Evolutionary conservation across 2,888 invertebrate species (phyloP).

Genomic region (Cinara cedri): DNA sequence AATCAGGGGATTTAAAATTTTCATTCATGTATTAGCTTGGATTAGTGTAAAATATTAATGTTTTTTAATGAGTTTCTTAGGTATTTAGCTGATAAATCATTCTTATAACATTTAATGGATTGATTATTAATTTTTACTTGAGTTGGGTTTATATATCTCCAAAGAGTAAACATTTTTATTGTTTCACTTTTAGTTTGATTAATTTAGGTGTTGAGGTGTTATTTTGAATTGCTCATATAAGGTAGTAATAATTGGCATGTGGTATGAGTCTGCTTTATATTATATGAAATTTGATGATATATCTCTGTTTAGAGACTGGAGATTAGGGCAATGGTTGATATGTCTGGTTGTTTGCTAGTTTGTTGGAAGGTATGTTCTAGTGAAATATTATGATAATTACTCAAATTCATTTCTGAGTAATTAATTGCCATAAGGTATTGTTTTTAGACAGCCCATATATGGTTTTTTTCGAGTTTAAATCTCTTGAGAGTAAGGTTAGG

Average conservation of each 20-base stretch:
- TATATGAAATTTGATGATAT: conserved; percentile 15
- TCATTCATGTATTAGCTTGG: too few relatives aligned
- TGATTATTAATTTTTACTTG: too few relatives aligned
- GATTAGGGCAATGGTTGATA: background rate
- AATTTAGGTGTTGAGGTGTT: conserved; percentile 24
- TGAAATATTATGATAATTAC: conserved; percentile 37
- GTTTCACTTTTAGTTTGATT: too few relatives aligned
- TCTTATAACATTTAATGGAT: too few relatives aligned
- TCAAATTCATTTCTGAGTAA: conserved; percentile 17
- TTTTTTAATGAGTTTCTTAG: too few relatives aligned
- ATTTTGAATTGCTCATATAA: conserved; percentile 11
- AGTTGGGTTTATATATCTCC: too few relatives aligned
- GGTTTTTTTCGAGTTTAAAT: too few relatives aligned
- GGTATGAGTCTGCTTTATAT: conserved; percentile 4
- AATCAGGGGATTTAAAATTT: too few relatives aligned
- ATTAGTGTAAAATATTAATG: too few relatives aligned
- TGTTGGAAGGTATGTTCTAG: conserved; percentile 25
- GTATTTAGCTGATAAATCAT: too few relatives aligned
- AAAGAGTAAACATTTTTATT: too few relatives aligned
- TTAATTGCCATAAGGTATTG: conserved; percentile 28
- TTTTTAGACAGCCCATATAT: conserved; percentile 20
- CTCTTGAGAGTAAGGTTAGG: too few relatives aligned
- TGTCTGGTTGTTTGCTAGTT: conserved; percentile 27
- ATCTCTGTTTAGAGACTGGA: conserved; percentile 10
- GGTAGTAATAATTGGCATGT: conserved; percentile 16